phyloP scores from a whole-genome alignment of 1,140 invertebrate genomes.

The Araneus ventricosus region DNA sequence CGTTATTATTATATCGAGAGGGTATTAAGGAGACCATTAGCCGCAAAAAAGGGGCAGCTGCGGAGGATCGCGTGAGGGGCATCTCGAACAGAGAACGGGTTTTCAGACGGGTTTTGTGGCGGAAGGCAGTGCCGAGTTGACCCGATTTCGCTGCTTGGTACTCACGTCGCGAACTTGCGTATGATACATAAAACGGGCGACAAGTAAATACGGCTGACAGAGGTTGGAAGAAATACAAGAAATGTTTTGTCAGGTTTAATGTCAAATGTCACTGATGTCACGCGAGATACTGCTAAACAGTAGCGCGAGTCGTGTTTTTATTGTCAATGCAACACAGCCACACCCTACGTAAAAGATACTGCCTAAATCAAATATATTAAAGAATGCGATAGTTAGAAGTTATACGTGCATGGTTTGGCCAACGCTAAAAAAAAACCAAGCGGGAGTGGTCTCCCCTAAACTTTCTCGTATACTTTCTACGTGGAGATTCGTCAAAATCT shows the following conservation, averaged over 20 bases:
- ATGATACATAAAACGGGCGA: not conserved
- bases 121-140: not conserved
- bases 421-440: too few species aligned
- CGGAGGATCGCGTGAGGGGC: not conserved
- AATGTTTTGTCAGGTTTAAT: not conserved
- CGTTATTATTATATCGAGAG: constrained; percentile 38
- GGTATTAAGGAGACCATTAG: constrained; percentile 31
- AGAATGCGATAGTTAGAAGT: too few species aligned
- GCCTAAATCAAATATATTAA: too few species aligned
- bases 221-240: not conserved
- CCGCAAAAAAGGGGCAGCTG: not conserved
- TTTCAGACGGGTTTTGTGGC: not conserved
- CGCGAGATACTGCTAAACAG: not conserved
- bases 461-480: too few species aligned
- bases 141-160: not conserved
- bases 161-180: too few species aligned
- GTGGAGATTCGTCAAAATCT: too few species aligned
- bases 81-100: not conserved
- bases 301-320: not conserved
- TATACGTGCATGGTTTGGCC: too few species aligned
- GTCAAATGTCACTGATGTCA: not conserved
- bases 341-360: too few species aligned
- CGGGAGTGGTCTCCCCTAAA: too few species aligned
- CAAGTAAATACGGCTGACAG: not conserved
- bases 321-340: not conserved